Evolutionary conservation across 2,797 vertebrate species (phyloP), one percentile per base, ranked within the genome.

Genomic region (Neosilurus mollespiculum): DNA sequence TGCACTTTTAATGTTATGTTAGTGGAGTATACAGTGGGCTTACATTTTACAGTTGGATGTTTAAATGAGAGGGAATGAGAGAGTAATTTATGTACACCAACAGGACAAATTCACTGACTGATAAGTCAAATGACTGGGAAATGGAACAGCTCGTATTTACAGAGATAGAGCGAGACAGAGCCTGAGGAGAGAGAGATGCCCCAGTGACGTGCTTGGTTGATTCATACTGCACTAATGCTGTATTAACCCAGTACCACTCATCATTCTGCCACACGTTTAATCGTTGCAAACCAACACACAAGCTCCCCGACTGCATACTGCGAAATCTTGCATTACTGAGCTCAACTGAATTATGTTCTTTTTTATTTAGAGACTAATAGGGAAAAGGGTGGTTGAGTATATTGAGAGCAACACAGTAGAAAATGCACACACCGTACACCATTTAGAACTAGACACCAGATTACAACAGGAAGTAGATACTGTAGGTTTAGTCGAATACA

Each of bases 191-290:
- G 59, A 78, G 26, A 70, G 6, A 85, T 90, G 90, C 78, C 90
- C 91, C 73, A 85, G 87, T 90, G 89, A 92, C 86, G 90, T 87
- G 81, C 86, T 66, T 80, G 86, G 85, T 72, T 87, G 87, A 89
- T 88, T 92, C 86, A 90, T 80, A 58, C 90, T 89, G 71, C 80
- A 69, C 62, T 94, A 93, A 94, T 92, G 91, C 91, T 90, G 91
- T 86, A 93, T 93, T 93, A 93, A 93, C 90, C 92, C 89, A 91
- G 86, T 91, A 91, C 87, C 80, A 51, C 79, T 81, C 53, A 81
- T 81, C 67, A 2, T 11, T 64, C 66, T 72, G 43, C 64, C 67
- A n/a, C 76, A 72, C 18, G 20, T 81, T 72, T 70, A 43, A 78
- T 82, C n/a, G 53, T 20, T 80, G n/a, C 34, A 82, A 43, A 37